Base-by-base conservation (phyloP, 2,113 vertebrate genomes). In the Ictidomys tridecemlineatus region DNA sequence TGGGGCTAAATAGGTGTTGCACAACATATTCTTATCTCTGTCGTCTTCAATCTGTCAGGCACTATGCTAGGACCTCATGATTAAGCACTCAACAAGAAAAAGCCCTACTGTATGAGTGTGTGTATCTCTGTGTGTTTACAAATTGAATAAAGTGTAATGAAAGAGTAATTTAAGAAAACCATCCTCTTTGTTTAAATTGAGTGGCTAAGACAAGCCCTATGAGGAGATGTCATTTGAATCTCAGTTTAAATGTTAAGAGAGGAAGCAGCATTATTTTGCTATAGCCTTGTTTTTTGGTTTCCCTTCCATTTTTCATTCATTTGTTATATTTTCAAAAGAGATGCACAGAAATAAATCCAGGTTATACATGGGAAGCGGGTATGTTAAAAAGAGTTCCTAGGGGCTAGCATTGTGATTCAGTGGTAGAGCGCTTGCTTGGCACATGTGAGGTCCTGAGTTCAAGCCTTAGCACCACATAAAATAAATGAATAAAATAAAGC, bases 311-410 rank as follows among this genome's bases (percentile, higher is more conserved):
- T 63, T 88, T 85, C 65, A 88, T 5, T 37, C 13, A 45, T 78
- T 0, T 94, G 74, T 13, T 91, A 22, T 89, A 53, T 96, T 92
- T 97, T 89, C 78, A 93, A 73, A 95, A 80, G 20, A 18, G 92
- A 89, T 85, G 39, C 56, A 17, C 48, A 80, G 34, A 84, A 88
- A 88, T 17, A 88, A 61, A 80, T 45, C 39, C 1, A 58, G 1
- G 18, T 56, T 45, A n/a, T 67, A 37, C 77, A 51, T 72, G 45
- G 45, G n/a, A 95, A 87, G 5, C 63, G 65, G 5, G 18, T 39
- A 37, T 78, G 48, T 91, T 80, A 70, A 77, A 70, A 65, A 83
- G 28, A 58, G 13, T 67, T 32, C 13, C 65, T 78, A 65, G 53
- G 65, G 63, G 26, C 28, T 65, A 28, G 63, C 8, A 4, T 4